Evolutionary conservation across 1,140 invertebrate genomes (phyloP), one percentile per base, ranked within the genome.

Genomic region (Lamellibrachia luymesi): DNA sequence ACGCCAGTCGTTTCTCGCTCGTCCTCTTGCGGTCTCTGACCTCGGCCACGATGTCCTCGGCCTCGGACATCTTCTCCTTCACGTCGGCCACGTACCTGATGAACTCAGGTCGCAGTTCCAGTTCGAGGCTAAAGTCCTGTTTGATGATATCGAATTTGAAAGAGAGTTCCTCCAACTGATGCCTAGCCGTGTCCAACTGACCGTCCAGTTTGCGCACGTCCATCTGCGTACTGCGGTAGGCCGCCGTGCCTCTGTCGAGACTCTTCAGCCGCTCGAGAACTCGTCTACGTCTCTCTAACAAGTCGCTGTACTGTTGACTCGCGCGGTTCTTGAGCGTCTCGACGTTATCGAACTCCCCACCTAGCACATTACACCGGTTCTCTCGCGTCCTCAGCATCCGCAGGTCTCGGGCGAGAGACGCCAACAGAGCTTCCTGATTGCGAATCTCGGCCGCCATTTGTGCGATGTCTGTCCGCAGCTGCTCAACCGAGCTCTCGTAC

Each of bases 61-160:
- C 27, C 4, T 50, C 91, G 5, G 27, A 27, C 22, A 94, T 93
- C 91, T 93, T 94, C 56, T 56, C 93, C 50, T 92, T 51, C n/a
- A 93, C 22, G 51, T 90, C 52, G 5, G 90, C 94, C 25, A 93
- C 91, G 93, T 94, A 95, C 27, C 93, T 93, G 51, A 95, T 95
- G 51, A 95, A 93, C 92, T 93, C 94, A 17, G 95, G 95, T 13
- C 94, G 91, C 2, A 95, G 92, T 92, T 95, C 94, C 52, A 94
- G 51, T 92, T 95, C 94, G 5, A 95, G 91, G 17, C 93, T 51
- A 27, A 94, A 94, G 92, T 95, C 94, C 51, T 94, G 92, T 89
- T 92, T 64, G 64, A 94, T 93, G 27, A 93, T 38, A 13, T 50
- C 38, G 13, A 80, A 90, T 56, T 93, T 64, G 89, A 50, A 93